Conservation (phyloP, 2,888 invertebrate genomes). For the Drosophila yooni region DNA sequence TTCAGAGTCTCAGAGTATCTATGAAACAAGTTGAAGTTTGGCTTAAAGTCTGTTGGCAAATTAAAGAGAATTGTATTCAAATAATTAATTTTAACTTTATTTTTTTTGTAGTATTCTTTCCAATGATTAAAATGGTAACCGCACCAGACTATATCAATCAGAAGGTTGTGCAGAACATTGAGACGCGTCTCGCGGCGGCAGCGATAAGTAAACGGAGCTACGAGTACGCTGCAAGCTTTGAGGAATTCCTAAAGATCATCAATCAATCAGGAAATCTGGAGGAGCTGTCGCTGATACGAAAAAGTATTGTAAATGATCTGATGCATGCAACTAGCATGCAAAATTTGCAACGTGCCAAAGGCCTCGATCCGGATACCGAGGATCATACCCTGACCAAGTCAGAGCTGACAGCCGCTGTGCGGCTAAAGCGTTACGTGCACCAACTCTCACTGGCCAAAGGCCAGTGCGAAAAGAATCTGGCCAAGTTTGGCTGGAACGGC, state of each 20-base stretch:
- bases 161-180: constrained; percentile 92
- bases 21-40: neutral
- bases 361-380: constrained; percentile 84
- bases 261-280: constrained; percentile 92
- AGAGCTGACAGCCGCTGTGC: constrained; percentile 92
- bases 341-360: constrained; percentile 94
- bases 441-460: constrained; percentile 92
- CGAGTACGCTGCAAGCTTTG: constrained; percentile 95
- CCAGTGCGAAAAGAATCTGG: constrained; percentile 91
- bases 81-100: neutral
- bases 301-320: constrained; percentile 94
- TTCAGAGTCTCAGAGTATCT: neutral
- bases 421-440: constrained; percentile 93
- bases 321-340: constrained; percentile 97
- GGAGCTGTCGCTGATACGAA: constrained; percentile 93
- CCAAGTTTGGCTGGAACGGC: constrained; percentile 91
- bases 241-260: constrained; percentile 94
- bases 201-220: constrained; percentile 93
- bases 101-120: constrained; percentile 87
- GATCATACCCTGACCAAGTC: constrained; percentile 88
- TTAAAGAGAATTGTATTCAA: neutral
- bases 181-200: constrained; percentile 91
- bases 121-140: constrained; percentile 92
- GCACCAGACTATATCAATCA: constrained; percentile 97
- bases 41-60: neutral